Conservation (phyloP, 30 jellyfish, hydroid and myxozoan species). For the Cassiopea xamachana region DNA sequence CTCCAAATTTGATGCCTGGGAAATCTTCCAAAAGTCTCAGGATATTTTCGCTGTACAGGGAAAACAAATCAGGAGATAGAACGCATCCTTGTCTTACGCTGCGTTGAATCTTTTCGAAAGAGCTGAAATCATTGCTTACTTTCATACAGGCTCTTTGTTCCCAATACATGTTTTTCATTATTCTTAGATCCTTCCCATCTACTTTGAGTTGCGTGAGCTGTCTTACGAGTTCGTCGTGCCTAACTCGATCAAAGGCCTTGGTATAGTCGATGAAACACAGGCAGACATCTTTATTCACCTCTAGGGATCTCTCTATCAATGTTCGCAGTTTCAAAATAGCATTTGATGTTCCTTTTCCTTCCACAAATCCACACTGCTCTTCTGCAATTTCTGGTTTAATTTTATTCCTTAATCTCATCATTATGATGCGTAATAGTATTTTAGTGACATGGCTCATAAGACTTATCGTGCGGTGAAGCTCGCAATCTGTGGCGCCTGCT, state of each 20-base stretch:
- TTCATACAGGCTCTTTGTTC: constrained; percentile 15
- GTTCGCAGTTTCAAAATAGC: not conserved
- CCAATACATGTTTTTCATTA: not conserved
- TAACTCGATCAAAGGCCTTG: constrained; percentile 27
- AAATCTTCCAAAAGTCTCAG: not conserved
- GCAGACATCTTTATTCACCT: constrained; percentile 4
- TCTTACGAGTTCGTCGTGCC: not conserved
- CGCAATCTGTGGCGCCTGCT: constrained; percentile 27
- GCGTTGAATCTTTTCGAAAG: not conserved
- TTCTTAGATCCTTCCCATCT: constrained; percentile 24
- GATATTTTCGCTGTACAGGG: not conserved
- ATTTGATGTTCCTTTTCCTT: constrained; percentile 7
- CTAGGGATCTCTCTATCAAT: not conserved
- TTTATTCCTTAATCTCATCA: constrained; percentile 1
- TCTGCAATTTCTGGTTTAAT: constrained; percentile 8
- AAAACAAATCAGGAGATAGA: not conserved
- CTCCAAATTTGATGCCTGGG: not conserved
- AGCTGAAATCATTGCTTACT: not conserved
- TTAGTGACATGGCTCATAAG: constrained; percentile 49
- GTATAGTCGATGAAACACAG: constrained; percentile 24
- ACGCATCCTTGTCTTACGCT: not conserved
- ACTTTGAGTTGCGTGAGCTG: not conserved
- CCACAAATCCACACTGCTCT: constrained; percentile 34
- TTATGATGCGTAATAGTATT: not conserved
- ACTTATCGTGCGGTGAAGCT: constrained; percentile 36